phyloP scores from a whole-genome alignment of 2,888 invertebrate genomes.

The Xestobium rufovillosum region DNA sequence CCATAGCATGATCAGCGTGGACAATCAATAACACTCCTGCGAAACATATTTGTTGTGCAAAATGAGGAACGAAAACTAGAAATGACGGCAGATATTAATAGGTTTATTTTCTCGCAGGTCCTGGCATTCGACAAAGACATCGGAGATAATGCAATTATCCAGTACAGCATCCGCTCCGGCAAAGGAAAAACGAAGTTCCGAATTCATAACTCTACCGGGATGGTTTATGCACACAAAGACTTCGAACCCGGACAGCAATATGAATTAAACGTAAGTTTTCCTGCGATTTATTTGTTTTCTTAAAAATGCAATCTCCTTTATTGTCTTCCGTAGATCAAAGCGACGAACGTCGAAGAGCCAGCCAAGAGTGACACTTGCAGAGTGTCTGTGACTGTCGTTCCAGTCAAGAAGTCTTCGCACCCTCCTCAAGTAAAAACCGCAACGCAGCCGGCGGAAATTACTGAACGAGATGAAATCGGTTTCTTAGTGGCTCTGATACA shows the following conservation, averaged over 20 bases:
- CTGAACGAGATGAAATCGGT: conserved; percentile 81
- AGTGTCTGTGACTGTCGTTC: conserved; percentile 61
- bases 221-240: conserved; percentile 67
- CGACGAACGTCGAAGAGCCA: conserved; percentile 72
- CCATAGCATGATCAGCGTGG: too few relatives aligned
- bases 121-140: conserved; percentile 76
- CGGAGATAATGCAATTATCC: conserved; percentile 74
- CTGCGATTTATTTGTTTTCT: conserved; percentile 1
- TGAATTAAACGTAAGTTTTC: conserved; percentile 54
- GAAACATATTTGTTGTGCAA: too few relatives aligned
- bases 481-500: conserved; percentile 79
- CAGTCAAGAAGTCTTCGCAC: conserved; percentile 52
- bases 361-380: conserved; percentile 67
- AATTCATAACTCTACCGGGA: conserved; percentile 74
- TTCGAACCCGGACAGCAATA: conserved; percentile 62
- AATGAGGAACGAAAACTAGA: too few relatives aligned
- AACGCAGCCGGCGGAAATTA: conserved; percentile 64
- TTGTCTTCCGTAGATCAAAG: conserved; percentile 55
- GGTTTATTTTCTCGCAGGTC: conserved; percentile 48
- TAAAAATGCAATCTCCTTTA: conserved; percentile 3
- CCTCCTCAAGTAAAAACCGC: conserved; percentile 56
- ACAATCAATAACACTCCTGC: too few relatives aligned
- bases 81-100: too few relatives aligned
- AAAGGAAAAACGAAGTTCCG: conserved; percentile 73
- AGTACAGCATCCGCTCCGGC: conserved; percentile 74